Evolutionary conservation across 1,140 invertebrate species (phyloP).

Genomic region (Meloidogyne chitwoodi): DNA sequence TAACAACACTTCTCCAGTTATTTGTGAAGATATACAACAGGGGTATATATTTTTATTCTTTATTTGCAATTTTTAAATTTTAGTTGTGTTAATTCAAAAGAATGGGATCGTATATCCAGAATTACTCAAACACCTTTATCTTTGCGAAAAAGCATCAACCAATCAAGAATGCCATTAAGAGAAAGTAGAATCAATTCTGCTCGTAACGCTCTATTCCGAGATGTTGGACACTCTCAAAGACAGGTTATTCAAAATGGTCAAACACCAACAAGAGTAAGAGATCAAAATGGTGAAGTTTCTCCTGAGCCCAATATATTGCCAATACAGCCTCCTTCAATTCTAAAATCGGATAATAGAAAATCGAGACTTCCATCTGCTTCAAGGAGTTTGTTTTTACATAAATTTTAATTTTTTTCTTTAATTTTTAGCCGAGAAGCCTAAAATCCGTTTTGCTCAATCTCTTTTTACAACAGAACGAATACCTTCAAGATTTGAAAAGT

Average conservation of each 20-base stretch:
- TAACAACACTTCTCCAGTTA: not conserved
- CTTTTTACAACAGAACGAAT: slow-evolving; percentile 24
- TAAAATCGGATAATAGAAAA: slow-evolving; percentile 12
- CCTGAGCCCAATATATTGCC: not conserved
- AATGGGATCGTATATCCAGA: slow-evolving; percentile 23
- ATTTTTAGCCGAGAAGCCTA: slow-evolving; percentile 18
- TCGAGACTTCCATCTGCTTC: not conserved
- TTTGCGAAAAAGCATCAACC: slow-evolving; percentile 6
- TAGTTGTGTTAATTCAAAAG: slow-evolving; percentile 25
- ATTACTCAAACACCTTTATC: slow-evolving; percentile 28
- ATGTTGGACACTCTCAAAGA: not conserved
- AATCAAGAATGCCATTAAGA: slow-evolving; percentile 10
- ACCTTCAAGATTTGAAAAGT: slow-evolving; percentile 27
- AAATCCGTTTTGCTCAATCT: slow-evolving; percentile 18
- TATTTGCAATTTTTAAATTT: slow-evolving; percentile 6
- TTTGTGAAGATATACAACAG: slow-evolving; percentile 1
- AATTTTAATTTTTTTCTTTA: slow-evolving; percentile 12
- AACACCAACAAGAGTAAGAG: not conserved
- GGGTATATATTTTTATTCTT: slow-evolving; percentile 8
- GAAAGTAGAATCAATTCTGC: not conserved
- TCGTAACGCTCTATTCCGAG: not conserved
- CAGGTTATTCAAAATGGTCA: not conserved
- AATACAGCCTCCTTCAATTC: not conserved
- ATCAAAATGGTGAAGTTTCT: slow-evolving; percentile 2
- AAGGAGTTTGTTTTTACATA: not conserved